A percentile compares a stretch with the other conserved stretches of the same genome.
phyloP scores from a whole-genome alignment of 2,113 vertebrate genomes.

The Labeo catla region DNA sequence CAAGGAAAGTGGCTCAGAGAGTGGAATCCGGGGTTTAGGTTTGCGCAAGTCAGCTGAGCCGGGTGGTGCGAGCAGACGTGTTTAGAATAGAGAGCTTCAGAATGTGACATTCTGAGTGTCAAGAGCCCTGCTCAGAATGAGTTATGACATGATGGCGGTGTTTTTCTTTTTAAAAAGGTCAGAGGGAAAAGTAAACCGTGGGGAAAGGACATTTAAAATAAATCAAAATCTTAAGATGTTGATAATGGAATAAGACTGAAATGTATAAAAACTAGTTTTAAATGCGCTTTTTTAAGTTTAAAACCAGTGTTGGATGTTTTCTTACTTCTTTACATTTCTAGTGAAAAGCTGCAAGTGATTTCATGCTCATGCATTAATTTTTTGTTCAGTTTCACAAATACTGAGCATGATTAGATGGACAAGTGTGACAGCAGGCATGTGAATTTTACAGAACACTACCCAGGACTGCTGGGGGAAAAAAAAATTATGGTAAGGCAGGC shows the following conservation, averaged over 20 bases:
- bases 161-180: background rate
- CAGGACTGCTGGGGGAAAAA: background rate
- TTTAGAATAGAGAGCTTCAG: slow-evolving; percentile 30
- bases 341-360: background rate
- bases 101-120: slow-evolving; percentile 10
- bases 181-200: background rate
- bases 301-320: slow-evolving; percentile 56
- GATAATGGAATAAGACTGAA: background rate
- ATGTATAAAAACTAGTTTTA: background rate
- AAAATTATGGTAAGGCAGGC: background rate
- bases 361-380: background rate
- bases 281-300: background rate
- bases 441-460: background rate
- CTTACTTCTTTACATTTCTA: background rate
- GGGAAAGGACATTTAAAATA: background rate
- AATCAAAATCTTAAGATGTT: background rate
- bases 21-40: background rate
- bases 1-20: slow-evolving; percentile 18
- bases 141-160: background rate
- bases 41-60: background rate
- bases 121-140: slow-evolving; percentile 1
- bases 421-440: background rate
- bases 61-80: background rate
- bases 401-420: background rate
- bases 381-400: background rate